These are phyloP conservation scores for Lutjanus argentimaculatus DNA, from an alignment of 2,797 vertebrate species.

Conservation along the genomic window DNA sequence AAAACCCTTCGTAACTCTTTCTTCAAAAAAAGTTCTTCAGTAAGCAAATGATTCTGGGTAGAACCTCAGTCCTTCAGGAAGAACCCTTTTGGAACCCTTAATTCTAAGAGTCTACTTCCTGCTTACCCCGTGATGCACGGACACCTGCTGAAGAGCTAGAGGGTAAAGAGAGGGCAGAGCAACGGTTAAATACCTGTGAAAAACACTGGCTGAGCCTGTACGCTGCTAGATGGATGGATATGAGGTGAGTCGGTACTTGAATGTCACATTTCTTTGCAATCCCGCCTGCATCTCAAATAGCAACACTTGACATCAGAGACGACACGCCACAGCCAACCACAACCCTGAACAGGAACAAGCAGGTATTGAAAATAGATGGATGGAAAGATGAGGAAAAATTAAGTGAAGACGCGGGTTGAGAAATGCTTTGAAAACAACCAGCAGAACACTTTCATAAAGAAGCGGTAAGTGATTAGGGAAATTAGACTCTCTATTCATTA, in stretches of 20 bases:
- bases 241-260: constrained; percentile 33
- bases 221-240: constrained; percentile 28
- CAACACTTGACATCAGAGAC: constrained; percentile 57
- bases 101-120: constrained; percentile 42
- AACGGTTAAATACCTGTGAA: constrained; percentile 62
- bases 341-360: constrained; percentile 29
- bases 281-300: constrained; percentile 52
- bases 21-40: too few species aligned
- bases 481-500: constrained; percentile 55
- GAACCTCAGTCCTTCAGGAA: too few species aligned
- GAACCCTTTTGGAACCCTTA: too few species aligned
- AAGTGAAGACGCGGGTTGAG: background rate
- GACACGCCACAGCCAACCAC: constrained; percentile 24
- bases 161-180: constrained; percentile 70
- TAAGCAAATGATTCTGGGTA: too few species aligned
- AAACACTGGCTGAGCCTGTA: constrained; percentile 34
- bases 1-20: too few species aligned
- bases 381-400: constrained; percentile 20
- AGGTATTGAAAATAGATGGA: constrained; percentile 28
- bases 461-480: constrained; percentile 51
- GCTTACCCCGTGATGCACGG: constrained; percentile 62
- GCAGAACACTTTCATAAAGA: constrained; percentile 36
- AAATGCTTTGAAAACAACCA: constrained; percentile 39
- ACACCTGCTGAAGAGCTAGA: constrained; percentile 67
- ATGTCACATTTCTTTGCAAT: constrained; percentile 54